A percentile compares a stretch with the other conserved stretches of the same genome.
phyloP scores from a whole-genome alignment of 2,888 invertebrate genomes.

The Leucophenga maculata region DNA sequence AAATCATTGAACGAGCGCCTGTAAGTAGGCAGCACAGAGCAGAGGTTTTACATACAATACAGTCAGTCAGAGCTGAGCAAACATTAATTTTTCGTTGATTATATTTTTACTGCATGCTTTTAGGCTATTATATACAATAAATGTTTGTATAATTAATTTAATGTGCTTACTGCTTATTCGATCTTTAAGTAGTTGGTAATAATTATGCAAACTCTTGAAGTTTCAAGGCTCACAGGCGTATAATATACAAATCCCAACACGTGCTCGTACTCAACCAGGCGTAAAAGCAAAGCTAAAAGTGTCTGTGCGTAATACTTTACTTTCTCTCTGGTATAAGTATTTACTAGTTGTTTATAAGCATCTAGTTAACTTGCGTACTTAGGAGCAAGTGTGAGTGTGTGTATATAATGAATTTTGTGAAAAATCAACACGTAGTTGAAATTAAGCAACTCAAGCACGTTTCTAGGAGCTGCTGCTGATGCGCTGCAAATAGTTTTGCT shows the following conservation, averaged over 20 bases:
- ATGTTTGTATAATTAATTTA: slow-evolving; percentile 17
- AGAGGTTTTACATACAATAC: no score
- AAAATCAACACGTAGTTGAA: slow-evolving; percentile 1
- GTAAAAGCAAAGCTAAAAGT: slow-evolving; percentile 9
- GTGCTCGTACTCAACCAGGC: not conserved
- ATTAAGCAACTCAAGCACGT: slow-evolving; percentile 17
- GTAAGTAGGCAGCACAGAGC: slow-evolving; percentile 1
- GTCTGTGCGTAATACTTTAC: not conserved
- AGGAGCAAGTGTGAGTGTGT: not conserved
- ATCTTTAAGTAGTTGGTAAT: slow-evolving; percentile 5
- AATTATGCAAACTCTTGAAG: not conserved
- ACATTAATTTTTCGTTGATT: slow-evolving; percentile 1
- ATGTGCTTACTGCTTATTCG: not conserved
- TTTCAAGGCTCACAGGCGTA: slow-evolving; percentile 7
- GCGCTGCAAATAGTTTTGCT: not conserved
- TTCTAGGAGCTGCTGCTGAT: not conserved
- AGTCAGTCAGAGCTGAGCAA: not conserved
- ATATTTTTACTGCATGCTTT: not conserved
- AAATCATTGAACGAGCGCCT: not conserved
- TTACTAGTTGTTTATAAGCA: not conserved
- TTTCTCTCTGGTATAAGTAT: no score
- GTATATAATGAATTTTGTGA: not conserved
- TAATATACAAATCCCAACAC: not conserved
- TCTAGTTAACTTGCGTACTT: not conserved
- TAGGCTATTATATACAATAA: slow-evolving; percentile 6